Base-by-base conservation (phyloP, 2,888 invertebrate genomes). In the Pecten maximus region DNA sequence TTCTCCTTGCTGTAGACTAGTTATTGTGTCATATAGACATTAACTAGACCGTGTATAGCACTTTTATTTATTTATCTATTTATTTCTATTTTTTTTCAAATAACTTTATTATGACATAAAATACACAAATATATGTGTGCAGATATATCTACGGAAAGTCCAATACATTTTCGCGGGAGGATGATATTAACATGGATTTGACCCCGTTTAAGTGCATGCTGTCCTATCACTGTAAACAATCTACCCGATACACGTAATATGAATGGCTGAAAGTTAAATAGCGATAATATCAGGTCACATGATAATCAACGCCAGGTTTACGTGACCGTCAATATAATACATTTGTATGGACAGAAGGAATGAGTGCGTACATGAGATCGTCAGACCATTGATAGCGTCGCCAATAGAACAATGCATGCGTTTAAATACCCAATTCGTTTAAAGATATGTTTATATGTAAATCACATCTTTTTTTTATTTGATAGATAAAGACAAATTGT, bases 391-490 rank as follows among this genome's bases (percentile, higher is more conserved):
- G 74, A 2, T 35, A 8, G 10, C 35, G 74, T 74, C 74, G 74
- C 16, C 74, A 28, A 28, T 10, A 28, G 74, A 74, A 74, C 74
- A 74, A 74, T 35, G 35, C 2, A 35, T 35, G 19, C 74, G 74
- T 74, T 74, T 74, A 74, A 74, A 74, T 74, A 74, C 74, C 74
- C 74, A 74, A 28, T 35, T 35, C 6, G 74, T 28, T 74, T 35
- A 74, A 74, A 74, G 74, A 74, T 74, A 74, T 74, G 74, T 23
- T 74, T 74, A 74, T 74, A 35, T 74, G 74, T 28, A 74, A 74
- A 74, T 74, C 74, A 35, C 74, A 74, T 74, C 74, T 74, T 35
- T 74, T 44, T 74, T 74, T 74, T 74, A 74, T 74, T 28, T 74
- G 74, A 74, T 74, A 74, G 74, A 74, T 74, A 74, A 74, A 28